Conservation (phyloP, 2,797 vertebrate species). For the Sebastes minor region DNA sequence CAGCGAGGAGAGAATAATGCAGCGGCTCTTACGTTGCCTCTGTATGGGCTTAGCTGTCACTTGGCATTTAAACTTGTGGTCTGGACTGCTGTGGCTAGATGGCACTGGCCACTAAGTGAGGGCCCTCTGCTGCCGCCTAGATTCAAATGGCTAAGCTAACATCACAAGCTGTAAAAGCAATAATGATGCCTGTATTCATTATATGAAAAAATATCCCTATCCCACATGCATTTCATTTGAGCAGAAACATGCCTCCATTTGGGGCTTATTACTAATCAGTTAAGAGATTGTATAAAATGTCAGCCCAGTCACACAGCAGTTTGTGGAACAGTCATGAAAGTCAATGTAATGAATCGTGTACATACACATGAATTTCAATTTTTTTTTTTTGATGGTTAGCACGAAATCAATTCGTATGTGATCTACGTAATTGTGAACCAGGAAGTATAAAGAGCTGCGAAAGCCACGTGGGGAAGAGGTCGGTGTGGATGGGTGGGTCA, state of each 20-base stretch:
- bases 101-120: background rate
- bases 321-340: too few relatives aligned
- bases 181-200: background rate
- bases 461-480: too few relatives aligned
- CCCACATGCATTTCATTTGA: background rate
- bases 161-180: constrained; percentile 14
- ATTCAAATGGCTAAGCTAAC: background rate
- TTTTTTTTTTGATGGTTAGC: too few relatives aligned
- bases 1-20: constrained; percentile 27
- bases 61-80: constrained; percentile 5
- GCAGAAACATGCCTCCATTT: background rate
- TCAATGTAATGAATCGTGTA: too few relatives aligned
- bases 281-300: background rate
- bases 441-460: too few relatives aligned
- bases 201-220: background rate
- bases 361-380: too few relatives aligned
- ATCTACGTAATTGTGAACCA: too few relatives aligned
- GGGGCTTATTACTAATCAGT: background rate
- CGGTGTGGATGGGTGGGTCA: too few relatives aligned
- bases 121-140: background rate
- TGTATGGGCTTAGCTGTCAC: constrained; percentile 1
- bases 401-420: too few relatives aligned
- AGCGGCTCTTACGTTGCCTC: background rate
- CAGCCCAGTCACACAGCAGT: too few relatives aligned
- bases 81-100: constrained; percentile 10